Conservation (phyloP, 1,140 invertebrate genomes). For the Drosophila ambigua region DNA sequence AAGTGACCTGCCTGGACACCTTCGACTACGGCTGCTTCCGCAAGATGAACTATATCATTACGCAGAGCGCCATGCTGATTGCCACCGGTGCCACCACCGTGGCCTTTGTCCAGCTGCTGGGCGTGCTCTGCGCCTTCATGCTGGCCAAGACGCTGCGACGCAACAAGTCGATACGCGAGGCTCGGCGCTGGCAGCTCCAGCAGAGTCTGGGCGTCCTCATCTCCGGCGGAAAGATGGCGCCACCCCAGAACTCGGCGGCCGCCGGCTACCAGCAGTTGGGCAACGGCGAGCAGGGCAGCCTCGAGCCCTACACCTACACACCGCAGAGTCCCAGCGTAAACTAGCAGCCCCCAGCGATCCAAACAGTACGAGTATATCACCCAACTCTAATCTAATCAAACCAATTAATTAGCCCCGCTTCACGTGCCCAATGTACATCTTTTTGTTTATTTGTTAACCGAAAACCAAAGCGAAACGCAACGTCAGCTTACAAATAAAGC, state of each 20-base stretch:
- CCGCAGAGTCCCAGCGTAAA: slow-evolving; percentile 82
- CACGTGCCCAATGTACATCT: slow-evolving; percentile 9
- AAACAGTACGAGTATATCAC: not conserved
- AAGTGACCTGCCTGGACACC: slow-evolving; percentile 56
- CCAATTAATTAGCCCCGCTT: too few species aligned
- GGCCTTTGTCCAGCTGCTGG: slow-evolving; percentile 92
- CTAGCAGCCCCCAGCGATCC: slow-evolving; percentile 21
- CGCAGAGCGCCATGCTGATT: slow-evolving; percentile 89
- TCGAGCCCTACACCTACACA: slow-evolving; percentile 76
- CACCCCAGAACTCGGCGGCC: slow-evolving; percentile 69
- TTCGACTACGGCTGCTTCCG: slow-evolving; percentile 88
- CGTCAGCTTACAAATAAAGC: slow-evolving; percentile 51
- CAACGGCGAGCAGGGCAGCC: slow-evolving; percentile 43
- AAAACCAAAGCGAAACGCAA: slow-evolving; percentile 29
- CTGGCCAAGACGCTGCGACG: slow-evolving; percentile 92
- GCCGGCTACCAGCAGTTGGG: slow-evolving; percentile 80
- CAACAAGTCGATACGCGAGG: slow-evolving; percentile 89
- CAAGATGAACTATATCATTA: slow-evolving; percentile 87
- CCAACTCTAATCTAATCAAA: too few species aligned
- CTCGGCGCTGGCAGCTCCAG: slow-evolving; percentile 88
- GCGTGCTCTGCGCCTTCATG: slow-evolving; percentile 93
- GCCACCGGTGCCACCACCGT: slow-evolving; percentile 92
- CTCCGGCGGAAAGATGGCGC: slow-evolving; percentile 74
- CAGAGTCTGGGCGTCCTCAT: slow-evolving; percentile 85
- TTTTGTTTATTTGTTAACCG: slow-evolving; percentile 43